Evolutionary conservation across 2,888 invertebrate species (phyloP), one percentile per base, ranked within the genome.

Genomic region (Tipula vernalis): DNA sequence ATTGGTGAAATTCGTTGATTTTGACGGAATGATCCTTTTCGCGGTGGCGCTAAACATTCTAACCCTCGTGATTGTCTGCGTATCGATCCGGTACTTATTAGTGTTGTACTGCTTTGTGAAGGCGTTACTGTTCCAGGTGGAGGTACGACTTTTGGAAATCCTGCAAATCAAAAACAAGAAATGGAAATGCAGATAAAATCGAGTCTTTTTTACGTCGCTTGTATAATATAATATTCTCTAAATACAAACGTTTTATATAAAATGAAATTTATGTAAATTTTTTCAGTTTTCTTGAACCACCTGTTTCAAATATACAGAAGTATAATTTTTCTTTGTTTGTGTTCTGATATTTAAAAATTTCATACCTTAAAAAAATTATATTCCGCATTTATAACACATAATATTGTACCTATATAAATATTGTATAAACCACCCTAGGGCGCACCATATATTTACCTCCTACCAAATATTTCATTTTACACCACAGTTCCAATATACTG

Each of bases 61-160:
- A 95, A 90, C 0, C 95, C 95, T 57, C 95, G 93, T 93, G 94
- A 89, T 91, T 91, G 91, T 83, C 91, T 89, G 87, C 91, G 89
- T 47, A 91, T 90, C 87, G 90, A 89, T 42, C 91, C 88, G 84
- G 71, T 86, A 86, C 83, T 86, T 84, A 86, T 86, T n/a, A 41
- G 13, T 18, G 44, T 47, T 5, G 44, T 86, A 86, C 39, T 86
- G 15, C 89, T 89, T 42, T 89, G 89, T 86, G 90, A 87, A 87
- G 91, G 91, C 57, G 92, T 91, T 28, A 93, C 92, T 5, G 94
- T 94, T 0, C 95, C 95, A 83, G 95, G 95, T 39, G 94, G 94
- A 3, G 95, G 95, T 87, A 95, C 92, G 87, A 95, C 95, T 89
- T 95, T 95, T 1, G 95, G 95, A 89, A 95, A 95, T 28, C 96